Evolutionary conservation across 2,888 invertebrate genomes (phyloP).

Genomic region (Dicranocentrus wangi): DNA sequence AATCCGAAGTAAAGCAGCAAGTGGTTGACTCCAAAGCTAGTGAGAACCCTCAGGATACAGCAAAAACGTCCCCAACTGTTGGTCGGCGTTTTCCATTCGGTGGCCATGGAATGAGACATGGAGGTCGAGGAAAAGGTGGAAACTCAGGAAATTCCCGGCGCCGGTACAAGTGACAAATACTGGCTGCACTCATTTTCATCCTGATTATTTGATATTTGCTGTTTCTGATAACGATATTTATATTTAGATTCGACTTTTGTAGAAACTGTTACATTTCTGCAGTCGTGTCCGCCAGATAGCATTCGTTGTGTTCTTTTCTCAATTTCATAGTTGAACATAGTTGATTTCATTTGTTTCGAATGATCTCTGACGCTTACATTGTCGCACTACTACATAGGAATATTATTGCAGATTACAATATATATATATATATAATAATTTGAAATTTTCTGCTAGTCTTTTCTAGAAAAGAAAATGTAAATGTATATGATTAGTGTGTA

Average conservation of each 20-base stretch:
- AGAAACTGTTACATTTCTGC: background rate
- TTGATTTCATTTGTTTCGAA: background rate
- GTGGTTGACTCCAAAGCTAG: background rate
- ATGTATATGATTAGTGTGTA: too few species aligned
- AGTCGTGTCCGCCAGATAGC: conserved; percentile 27
- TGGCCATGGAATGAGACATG: conserved; percentile 17
- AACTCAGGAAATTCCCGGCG: conserved; percentile 38
- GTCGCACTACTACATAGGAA: background rate
- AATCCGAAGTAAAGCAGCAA: background rate
- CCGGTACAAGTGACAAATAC: conserved; percentile 53
- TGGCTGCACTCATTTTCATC: conserved; percentile 28
- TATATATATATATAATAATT: too few species aligned
- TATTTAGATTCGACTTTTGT: background rate
- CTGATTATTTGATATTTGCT: conserved; percentile 51
- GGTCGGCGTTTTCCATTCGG: too few species aligned
- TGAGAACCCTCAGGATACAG: too few species aligned
- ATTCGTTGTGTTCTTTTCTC: conserved; percentile 14
- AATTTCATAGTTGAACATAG: background rate
- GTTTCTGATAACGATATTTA: background rate
- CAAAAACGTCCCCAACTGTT: conserved; percentile 5
- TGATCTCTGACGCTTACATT: conserved; percentile 3
- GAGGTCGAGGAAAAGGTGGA: conserved; percentile 35
- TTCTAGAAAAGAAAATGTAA: too few species aligned
- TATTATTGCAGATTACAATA: background rate
- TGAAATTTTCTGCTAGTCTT: too few species aligned